These are phyloP conservation scores for Lophura swinhoii DNA, from an alignment of 2,797 vertebrate genomes.

Conservation along the genomic window DNA sequence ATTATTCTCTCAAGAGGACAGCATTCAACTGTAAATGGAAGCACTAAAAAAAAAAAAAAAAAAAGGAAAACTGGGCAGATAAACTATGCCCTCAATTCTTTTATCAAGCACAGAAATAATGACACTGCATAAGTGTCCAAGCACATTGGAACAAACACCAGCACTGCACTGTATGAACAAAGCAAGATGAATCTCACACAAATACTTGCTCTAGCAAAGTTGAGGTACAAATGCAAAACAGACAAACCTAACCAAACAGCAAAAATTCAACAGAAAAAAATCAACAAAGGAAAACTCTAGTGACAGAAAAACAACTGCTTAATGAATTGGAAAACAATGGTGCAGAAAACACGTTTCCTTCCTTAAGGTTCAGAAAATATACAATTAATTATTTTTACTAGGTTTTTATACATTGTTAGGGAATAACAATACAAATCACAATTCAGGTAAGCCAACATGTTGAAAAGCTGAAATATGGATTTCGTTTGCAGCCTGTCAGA, in stretches of 20 bases:
- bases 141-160: background rate
- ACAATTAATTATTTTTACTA: background rate
- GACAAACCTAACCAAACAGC: background rate
- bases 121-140: background rate
- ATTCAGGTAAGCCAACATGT: background rate
- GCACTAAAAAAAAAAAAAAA: conserved; percentile 24
- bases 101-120: conserved; percentile 11
- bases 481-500: background rate
- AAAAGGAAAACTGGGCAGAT: conserved; percentile 13
- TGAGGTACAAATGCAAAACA: background rate
- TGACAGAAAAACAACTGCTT: background rate
- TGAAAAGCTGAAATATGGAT: background rate
- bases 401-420: background rate
- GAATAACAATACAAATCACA: background rate
- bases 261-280: background rate
- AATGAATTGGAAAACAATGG: background rate
- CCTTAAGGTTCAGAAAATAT: background rate
- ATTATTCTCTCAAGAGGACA: conserved; percentile 26
- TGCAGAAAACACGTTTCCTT: background rate
- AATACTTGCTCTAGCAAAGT: background rate
- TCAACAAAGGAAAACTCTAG: background rate
- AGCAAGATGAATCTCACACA: background rate
- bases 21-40: conserved; percentile 23
- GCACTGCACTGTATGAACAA: background rate
- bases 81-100: conserved; percentile 1